These are phyloP conservation scores for Heterohyrax brucei DNA, from an alignment of 2,797 vertebrate species.

Conservation along the genomic window DNA sequence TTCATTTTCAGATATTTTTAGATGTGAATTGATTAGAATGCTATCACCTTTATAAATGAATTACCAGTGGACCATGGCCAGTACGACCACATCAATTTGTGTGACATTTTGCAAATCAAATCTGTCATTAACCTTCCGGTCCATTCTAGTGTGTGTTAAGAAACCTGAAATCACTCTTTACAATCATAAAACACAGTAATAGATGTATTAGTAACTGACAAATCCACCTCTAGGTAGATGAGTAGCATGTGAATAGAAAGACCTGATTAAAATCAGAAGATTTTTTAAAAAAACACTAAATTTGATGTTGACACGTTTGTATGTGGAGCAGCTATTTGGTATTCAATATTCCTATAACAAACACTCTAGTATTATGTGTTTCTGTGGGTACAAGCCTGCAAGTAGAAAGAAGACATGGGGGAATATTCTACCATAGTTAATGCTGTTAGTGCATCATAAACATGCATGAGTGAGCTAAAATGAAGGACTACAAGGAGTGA, in stretches of 20 bases:
- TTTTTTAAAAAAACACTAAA: constrained; percentile 30
- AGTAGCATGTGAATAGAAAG: constrained; percentile 5
- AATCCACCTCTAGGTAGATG: not conserved
- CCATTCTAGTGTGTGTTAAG: not conserved
- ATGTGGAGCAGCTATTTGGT: not conserved
- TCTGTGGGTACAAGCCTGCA: not conserved
- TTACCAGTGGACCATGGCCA: constrained; percentile 73
- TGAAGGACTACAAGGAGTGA: not conserved
- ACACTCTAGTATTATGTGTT: not conserved
- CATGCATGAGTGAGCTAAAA: not conserved
- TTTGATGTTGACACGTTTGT: not conserved
- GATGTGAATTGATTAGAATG: constrained; percentile 80
- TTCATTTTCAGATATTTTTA: constrained; percentile 72
- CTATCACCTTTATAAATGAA: constrained; percentile 82
- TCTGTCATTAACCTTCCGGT: constrained; percentile 83
- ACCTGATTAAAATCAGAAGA: not conserved
- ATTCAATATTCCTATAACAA: not conserved
- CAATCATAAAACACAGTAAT: constrained; percentile 34
- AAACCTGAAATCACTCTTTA: constrained; percentile 38
- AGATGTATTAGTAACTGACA: constrained; percentile 1
- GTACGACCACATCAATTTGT: constrained; percentile 78
- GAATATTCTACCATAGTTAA: constrained; percentile 16
- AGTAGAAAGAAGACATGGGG: not conserved
- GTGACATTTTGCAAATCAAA: constrained; percentile 83
- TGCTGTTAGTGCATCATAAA: not conserved